A percentile compares a stretch with the other conserved stretches of the same genome.
phyloP scores from a whole-genome alignment of 2,797 vertebrate species.

The Crocodylus rhombifer region DNA sequence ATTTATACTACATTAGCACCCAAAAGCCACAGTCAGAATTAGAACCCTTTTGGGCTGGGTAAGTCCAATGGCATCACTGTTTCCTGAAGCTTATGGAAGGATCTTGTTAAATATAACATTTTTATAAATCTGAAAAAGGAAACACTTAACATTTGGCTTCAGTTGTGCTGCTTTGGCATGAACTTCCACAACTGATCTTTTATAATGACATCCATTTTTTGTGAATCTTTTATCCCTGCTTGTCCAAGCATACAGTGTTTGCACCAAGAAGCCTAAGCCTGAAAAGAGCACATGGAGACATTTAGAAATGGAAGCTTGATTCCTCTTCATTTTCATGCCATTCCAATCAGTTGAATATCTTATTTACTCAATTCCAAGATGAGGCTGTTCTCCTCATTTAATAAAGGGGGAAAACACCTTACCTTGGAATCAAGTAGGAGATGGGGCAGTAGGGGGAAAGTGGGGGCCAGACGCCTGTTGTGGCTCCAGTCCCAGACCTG shows the following conservation, averaged over 20 bases:
- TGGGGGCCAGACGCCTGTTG: no score
- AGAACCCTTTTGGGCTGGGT: neutral
- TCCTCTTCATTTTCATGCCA: neutral
- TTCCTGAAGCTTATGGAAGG: neutral
- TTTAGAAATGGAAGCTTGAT: neutral
- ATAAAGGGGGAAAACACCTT: no score
- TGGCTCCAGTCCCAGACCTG: no score
- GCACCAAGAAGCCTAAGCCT: neutral
- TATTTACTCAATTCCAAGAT: no score
- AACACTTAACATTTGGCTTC: neutral
- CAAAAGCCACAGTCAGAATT: neutral
- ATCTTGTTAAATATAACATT: slow-evolving; percentile 15
- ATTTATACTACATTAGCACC: neutral
- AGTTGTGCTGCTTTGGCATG: neutral
- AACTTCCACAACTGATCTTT: neutral
- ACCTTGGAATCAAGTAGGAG: no score
- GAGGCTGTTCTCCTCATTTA: no score
- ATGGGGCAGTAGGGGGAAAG: no score
- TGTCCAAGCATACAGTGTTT: slow-evolving; percentile 4
- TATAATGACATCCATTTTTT: neutral
- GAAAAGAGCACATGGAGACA: neutral
- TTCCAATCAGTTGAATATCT: neutral
- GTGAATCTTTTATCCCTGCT: neutral
- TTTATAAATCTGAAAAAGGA: slow-evolving; percentile 46
- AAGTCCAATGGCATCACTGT: neutral